Evolutionary conservation across 2,797 vertebrate genomes (phyloP).

Genomic region (Zenarchopterus dispar): DNA sequence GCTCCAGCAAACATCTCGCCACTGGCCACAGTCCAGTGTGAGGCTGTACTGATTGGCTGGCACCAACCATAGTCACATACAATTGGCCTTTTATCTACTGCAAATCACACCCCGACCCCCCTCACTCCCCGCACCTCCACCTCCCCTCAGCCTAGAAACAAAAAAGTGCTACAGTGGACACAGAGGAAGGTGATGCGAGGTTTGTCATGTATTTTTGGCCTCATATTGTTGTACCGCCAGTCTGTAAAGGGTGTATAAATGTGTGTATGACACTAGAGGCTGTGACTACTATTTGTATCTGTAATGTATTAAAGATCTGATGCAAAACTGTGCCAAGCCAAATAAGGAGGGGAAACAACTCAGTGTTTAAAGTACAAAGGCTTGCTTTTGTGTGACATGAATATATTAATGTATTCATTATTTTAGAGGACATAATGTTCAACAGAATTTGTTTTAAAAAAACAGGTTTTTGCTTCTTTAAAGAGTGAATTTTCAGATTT

Average conservation of each 20-base stretch:
- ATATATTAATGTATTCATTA: background rate
- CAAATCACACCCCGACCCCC: conserved; percentile 69
- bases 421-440: conserved; percentile 1
- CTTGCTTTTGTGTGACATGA: conserved; percentile 2
- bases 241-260: conserved; percentile 2
- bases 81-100: conserved; percentile 76
- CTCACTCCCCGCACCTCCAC: too few species aligned
- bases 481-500: too few species aligned
- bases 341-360: conserved; percentile 16
- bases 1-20: conserved; percentile 46
- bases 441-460: too few species aligned
- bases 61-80: conserved; percentile 32
- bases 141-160: conserved; percentile 64
- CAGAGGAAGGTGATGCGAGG: conserved; percentile 85
- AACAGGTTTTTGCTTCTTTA: too few species aligned
- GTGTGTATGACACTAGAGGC: conserved; percentile 15
- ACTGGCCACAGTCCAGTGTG: conserved; percentile 73
- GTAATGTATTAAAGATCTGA: conserved; percentile 21
- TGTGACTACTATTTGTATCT: conserved; percentile 12
- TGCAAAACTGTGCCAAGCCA: conserved; percentile 34
- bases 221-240: conserved; percentile 53
- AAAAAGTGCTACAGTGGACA: conserved; percentile 74
- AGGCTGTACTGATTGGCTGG: conserved; percentile 75
- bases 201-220: conserved; percentile 75
- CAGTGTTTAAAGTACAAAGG: background rate